phyloP scores from a whole-genome alignment of 2,113 vertebrate species.

The Etheostoma cragini region DNA sequence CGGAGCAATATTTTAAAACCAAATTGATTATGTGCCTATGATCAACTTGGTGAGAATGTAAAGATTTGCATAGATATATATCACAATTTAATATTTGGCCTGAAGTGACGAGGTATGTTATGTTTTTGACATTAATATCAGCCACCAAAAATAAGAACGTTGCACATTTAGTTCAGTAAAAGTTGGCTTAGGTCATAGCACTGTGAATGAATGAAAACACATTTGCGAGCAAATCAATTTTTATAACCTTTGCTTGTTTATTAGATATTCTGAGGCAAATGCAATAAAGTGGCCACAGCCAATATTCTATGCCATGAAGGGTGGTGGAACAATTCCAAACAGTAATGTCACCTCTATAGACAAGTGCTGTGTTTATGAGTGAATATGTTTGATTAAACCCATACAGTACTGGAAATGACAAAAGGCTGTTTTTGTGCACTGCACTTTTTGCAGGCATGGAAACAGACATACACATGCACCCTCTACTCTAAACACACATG shows the following conservation, averaged over 20 bases:
- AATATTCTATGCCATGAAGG: conserved; percentile 64
- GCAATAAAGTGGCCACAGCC: conserved; percentile 79
- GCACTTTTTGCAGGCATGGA: conserved; percentile 11
- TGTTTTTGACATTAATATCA: conserved; percentile 11
- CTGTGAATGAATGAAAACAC: conserved; percentile 77
- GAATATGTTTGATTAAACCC: conserved; percentile 78
- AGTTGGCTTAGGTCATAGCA: conserved; percentile 71
- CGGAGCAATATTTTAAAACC: conserved; percentile 21
- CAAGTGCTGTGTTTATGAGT: conserved; percentile 73
- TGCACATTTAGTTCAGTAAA: conserved; percentile 49
- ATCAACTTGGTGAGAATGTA: conserved; percentile 13
- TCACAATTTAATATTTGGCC: conserved; percentile 12
- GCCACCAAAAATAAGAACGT: conserved; percentile 45
- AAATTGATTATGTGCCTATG: conserved; percentile 41
- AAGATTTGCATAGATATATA: background rate
- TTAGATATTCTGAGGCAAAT: conserved; percentile 78
- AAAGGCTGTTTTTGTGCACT: conserved; percentile 46
- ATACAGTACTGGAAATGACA: conserved; percentile 57
- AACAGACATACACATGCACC: conserved; percentile 40
- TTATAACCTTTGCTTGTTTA: conserved; percentile 81
- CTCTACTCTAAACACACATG: conserved; percentile 52
- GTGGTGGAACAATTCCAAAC: conserved; percentile 77
- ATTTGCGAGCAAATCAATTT: conserved; percentile 80
- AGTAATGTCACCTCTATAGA: conserved; percentile 78
- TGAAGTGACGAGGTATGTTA: conserved; percentile 16